Evolutionary conservation across 2,113 vertebrate species (phyloP), one percentile per base, ranked within the genome.

Genomic region (Hemiprocne comata): DNA sequence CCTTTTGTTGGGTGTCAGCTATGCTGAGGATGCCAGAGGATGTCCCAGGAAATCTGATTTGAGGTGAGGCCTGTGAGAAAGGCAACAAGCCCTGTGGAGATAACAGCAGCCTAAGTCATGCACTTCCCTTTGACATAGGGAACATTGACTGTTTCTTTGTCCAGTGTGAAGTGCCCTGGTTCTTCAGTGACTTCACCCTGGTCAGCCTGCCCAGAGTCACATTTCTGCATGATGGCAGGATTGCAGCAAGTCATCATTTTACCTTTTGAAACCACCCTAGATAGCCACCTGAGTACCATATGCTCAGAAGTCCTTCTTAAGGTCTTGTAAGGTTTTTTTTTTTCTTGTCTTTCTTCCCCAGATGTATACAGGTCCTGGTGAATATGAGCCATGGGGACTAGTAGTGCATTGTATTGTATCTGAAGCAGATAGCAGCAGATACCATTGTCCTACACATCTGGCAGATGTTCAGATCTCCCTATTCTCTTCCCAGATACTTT

Each of bases 271-370:
- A n/a, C 14, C 29, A 6, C 18, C 19, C 23, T 16, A 19, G 16
- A 9, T 4, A 20, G 11, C 20, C 44, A 44, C 50, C 51, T 26
- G 36, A 81, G 34, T 36, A 72, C n/a, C 28, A 46, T 26, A 20
- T 9, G 13, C 26, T 34, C 38, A 8, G 15, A 84, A 89, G 5
- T 46, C 42, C 9, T 34, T 42, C 44, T 10, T 34, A 18, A 69
- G 6, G 3, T 44, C 34, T 64, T 16, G 4, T 19, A n/a, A 51
- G 2, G 2, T 31, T 78, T 20, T 33, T 2, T 0, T 33, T 34
- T 92, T 83, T 17, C 2, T 57, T 81, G 55, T 18, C 20, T 71
- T 13, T 3, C 53, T 48, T 69, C 44, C 66, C 26, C 36, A 54
- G 10, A 7, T 4, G 17, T 13, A 9, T 34, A 13, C 13, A 80